Evolutionary conservation across 2,797 vertebrate species (phyloP), one percentile per base, ranked within the genome.

Genomic region (Enteromius unitaeniatus): DNA sequence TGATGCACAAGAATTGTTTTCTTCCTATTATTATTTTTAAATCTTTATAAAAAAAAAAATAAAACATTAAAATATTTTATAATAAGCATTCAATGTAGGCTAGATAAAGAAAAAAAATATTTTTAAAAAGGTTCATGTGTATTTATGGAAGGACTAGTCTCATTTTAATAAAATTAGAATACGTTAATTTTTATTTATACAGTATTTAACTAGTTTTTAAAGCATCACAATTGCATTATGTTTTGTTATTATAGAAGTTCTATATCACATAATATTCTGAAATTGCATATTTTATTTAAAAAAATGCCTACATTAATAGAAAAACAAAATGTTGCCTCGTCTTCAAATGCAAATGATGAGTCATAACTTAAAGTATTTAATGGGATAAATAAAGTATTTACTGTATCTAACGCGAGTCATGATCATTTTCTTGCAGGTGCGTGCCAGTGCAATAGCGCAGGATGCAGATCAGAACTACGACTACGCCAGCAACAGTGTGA

Each of bases 401-500:
- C 23, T 14, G 11, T 2, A 15, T 79, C 21, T 67, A 10, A 64
- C 14, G 4, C 1, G 0, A 68, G 8, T 28, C 47, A 5, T 62
- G 11, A 21, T 67, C 3, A 9, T 74, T 74, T 82, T 55, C 68
- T 58, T 89, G 7, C 90, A 99, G 98, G 98, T 99, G 86, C 95
- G 98, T 84, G 98, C 98, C 51, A 99, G 98, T 2, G 98, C 98
- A 0, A 99, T 99, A 17, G 98, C 98, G 45, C 98, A 99, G 83
- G 98, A 99, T 68, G 98, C 98, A 0, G 98, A 99, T 88, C 98
- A 99, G 94, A 99, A 99, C 93, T 99, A 99, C 84, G 98, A 99
- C 95, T 99, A 99, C 0, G 97, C 98, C 93, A 98, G 97, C 88
- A 99, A 99, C 95, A 99, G 97, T 0, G 98, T 96, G 6, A 97